phyloP scores from a whole-genome alignment of 1,140 invertebrate genomes.

The Pararge aegeria region DNA sequence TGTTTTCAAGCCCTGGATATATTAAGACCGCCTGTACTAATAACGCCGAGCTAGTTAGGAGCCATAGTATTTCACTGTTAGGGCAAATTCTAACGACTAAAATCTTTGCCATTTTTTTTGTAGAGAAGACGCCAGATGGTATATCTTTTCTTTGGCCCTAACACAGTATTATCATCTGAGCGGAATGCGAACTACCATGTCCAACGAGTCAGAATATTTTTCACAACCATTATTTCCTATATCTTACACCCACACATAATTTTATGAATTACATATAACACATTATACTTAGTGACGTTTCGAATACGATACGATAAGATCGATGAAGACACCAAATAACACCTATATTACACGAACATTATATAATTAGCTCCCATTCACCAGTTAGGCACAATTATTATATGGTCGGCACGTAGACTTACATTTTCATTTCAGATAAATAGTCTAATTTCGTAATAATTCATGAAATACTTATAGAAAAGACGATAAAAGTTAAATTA shows the following conservation, averaged over 20 bases:
- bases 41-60: no score
- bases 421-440: not conserved
- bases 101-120: no score
- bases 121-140: no score
- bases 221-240: constrained; percentile 23
- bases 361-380: constrained; percentile 10
- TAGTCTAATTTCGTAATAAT: constrained; percentile 4
- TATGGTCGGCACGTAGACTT: constrained; percentile 23
- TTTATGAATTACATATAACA: constrained; percentile 20
- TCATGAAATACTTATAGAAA: not conserved
- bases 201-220: constrained; percentile 16
- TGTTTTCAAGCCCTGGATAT: no score
- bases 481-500: not conserved
- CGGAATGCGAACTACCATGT: constrained; percentile 10
- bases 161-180: not conserved
- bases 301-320: constrained; percentile 12
- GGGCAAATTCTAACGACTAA: no score
- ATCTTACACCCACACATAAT: constrained; percentile 20
- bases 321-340: constrained; percentile 26
- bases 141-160: no score
- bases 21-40: no score
- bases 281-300: constrained; percentile 9
- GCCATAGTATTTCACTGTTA: no score
- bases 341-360: constrained; percentile 19
- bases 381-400: constrained; percentile 26